Percentiles rank a stretch among this genome's conserved stretches.
Evolutionary conservation across 2,888 invertebrate species (phyloP).

Genomic region (Drosophila meridiana): DNA sequence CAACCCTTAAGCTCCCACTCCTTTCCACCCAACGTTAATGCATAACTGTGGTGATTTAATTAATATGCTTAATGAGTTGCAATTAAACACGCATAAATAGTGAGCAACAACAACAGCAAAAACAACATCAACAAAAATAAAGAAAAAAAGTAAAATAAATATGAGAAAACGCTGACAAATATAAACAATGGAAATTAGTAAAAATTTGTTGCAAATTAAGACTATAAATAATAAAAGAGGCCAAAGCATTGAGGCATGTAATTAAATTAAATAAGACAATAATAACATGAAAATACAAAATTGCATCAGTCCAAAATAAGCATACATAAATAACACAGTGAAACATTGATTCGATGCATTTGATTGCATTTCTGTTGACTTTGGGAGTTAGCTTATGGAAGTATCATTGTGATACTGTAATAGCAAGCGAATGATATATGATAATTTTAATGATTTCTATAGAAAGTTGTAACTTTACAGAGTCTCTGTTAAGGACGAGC

Average conservation of each 20-base stretch:
- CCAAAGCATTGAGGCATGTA: slow-evolving; percentile 27
- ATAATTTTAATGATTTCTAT: neutral
- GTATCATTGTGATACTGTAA: neutral
- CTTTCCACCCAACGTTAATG: slow-evolving; percentile 53
- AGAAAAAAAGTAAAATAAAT: slow-evolving; percentile 33
- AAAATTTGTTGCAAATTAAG: slow-evolving; percentile 61
- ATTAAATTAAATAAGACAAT: slow-evolving; percentile 32
- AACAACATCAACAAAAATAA: slow-evolving; percentile 30
- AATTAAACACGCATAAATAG: slow-evolving; percentile 73
- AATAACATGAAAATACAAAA: slow-evolving; percentile 7
- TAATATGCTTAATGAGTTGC: slow-evolving; percentile 81
- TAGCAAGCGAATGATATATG: neutral
- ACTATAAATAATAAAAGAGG: slow-evolving; percentile 47
- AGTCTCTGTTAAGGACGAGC: no score
- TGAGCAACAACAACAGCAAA: slow-evolving; percentile 32
- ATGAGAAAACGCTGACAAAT: slow-evolving; percentile 47
- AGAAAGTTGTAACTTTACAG: neutral
- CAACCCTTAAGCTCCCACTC: neutral
- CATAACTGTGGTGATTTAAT: slow-evolving; percentile 78
- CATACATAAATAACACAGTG: neutral
- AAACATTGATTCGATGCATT: neutral
- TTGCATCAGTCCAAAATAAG: neutral
- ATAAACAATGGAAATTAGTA: slow-evolving; percentile 71
- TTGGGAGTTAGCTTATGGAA: neutral
- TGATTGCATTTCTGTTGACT: neutral